Evolutionary conservation across 1,140 invertebrate genomes (phyloP).

Genomic region (Neelides sp.): DNA sequence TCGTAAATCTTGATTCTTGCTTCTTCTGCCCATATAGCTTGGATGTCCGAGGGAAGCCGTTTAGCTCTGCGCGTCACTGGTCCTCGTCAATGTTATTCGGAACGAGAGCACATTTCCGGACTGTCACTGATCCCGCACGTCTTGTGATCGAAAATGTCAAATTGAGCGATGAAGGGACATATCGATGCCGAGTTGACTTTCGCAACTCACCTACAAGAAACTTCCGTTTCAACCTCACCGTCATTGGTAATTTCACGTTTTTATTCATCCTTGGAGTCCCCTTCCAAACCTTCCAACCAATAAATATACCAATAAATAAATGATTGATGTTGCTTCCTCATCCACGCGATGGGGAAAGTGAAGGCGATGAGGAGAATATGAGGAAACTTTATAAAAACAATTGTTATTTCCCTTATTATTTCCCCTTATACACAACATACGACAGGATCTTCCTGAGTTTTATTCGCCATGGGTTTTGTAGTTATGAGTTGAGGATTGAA

Average conservation of each 20-base stretch:
- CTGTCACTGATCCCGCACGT: conserved; percentile 40
- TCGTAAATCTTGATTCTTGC: conserved; percentile 17
- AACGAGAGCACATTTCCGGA: conserved; percentile 55
- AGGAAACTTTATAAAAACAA: too few species aligned
- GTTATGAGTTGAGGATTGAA: too few species aligned
- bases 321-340: neutral
- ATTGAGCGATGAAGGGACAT: conserved; percentile 53
- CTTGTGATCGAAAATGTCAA: conserved; percentile 58
- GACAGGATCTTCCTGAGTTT: too few species aligned
- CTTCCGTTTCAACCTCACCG: conserved; percentile 65
- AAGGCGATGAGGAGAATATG: neutral
- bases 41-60: conserved; percentile 60
- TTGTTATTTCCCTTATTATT: too few species aligned
- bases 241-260: conserved; percentile 54
- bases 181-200: conserved; percentile 66
- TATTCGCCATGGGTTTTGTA: too few species aligned
- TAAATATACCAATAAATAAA: neutral
- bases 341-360: neutral
- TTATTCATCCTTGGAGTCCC: conserved; percentile 2
- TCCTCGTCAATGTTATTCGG: conserved; percentile 65
- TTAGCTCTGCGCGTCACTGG: conserved; percentile 60
- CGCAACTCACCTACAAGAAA: conserved; percentile 70
- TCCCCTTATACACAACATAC: too few species aligned
- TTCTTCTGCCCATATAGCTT: conserved; percentile 45
- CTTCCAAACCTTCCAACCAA: neutral